phyloP scores from a whole-genome alignment of 1,140 invertebrate genomes.

The Chlorops oryzae region DNA sequence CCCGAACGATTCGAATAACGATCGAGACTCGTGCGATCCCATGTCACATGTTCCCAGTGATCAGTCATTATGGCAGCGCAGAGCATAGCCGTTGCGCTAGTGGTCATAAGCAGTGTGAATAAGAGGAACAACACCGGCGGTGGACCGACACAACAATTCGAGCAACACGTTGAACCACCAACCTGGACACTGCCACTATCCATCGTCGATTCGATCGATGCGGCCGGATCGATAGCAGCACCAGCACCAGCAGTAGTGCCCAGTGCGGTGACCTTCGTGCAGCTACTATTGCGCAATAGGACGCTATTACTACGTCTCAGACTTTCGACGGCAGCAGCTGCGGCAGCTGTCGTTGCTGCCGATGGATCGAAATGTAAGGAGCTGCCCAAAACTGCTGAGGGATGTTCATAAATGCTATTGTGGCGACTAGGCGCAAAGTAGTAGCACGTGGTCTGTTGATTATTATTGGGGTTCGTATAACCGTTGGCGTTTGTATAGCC shows the following conservation, averaged over 20 bases:
- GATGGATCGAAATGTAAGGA: conserved; percentile 40
- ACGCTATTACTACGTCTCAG: conserved; percentile 42
- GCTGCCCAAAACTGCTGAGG: conserved; percentile 40
- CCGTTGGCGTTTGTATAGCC: conserved; percentile 8
- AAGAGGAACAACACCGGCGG: conserved; percentile 44
- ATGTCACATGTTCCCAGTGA: conserved; percentile 76
- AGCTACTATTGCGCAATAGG: conserved; percentile 39
- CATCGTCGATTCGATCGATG: conserved; percentile 37
- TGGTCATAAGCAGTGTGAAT: conserved; percentile 50
- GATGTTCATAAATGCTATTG: conserved; percentile 47
- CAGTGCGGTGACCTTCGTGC: conserved; percentile 31
- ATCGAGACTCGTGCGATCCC: conserved; percentile 58
- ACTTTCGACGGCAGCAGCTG: conserved; percentile 40
- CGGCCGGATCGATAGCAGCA: conserved; percentile 24
- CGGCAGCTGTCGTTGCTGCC: conserved; percentile 33
- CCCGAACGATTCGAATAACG: conserved; percentile 52
- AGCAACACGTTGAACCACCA: conserved; percentile 33
- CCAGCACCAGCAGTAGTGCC: conserved; percentile 28
- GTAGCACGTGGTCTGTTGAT: conserved; percentile 35
- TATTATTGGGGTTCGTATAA: conserved; percentile 3
- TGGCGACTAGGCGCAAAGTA: conserved; percentile 41
- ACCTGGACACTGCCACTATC: conserved; percentile 34
- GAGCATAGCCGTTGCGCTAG: conserved; percentile 66
- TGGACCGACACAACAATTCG: conserved; percentile 40
- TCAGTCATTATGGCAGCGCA: conserved; percentile 78